These are phyloP conservation scores for Cantharis nigra DNA, from an alignment of 2,888 invertebrate genomes.

Conservation along the genomic window DNA sequence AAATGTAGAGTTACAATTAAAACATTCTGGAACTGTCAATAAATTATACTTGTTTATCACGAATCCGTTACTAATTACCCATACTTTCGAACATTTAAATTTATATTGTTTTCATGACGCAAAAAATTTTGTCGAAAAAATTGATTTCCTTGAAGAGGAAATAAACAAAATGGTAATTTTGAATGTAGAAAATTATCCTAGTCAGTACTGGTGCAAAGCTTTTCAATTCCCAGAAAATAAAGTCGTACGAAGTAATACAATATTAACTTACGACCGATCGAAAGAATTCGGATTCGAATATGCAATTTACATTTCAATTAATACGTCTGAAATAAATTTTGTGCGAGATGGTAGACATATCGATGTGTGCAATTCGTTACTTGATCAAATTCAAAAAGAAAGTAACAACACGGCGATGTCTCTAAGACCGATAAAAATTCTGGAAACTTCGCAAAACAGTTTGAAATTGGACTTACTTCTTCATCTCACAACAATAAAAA, in stretches of 20 bases:
- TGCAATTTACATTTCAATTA: not conserved
- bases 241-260: slow-evolving; percentile 19
- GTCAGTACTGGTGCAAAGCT: slow-evolving; percentile 34
- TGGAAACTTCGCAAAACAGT: not conserved
- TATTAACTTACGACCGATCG: slow-evolving; percentile 10
- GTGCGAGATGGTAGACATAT: not conserved
- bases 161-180: not conserved
- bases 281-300: slow-evolving; percentile 7
- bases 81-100: not conserved
- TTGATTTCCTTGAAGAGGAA: too few relatives aligned
- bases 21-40: not conserved
- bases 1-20: not conserved
- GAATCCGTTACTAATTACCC: not conserved
- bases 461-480: not conserved
- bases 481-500: slow-evolving; percentile 6
- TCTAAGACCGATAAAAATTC: slow-evolving; percentile 3
- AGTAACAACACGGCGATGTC: not conserved
- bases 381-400: not conserved
- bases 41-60: not conserved
- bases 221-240: slow-evolving; percentile 22
- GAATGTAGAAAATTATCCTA: slow-evolving; percentile 5
- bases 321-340: not conserved
- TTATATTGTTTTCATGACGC: slow-evolving; percentile 1
- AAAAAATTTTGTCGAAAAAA: not conserved
- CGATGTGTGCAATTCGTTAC: not conserved